Evolutionary conservation across 2,888 invertebrate species (phyloP).

Genomic region (Eueremaeus valkanovi): DNA sequence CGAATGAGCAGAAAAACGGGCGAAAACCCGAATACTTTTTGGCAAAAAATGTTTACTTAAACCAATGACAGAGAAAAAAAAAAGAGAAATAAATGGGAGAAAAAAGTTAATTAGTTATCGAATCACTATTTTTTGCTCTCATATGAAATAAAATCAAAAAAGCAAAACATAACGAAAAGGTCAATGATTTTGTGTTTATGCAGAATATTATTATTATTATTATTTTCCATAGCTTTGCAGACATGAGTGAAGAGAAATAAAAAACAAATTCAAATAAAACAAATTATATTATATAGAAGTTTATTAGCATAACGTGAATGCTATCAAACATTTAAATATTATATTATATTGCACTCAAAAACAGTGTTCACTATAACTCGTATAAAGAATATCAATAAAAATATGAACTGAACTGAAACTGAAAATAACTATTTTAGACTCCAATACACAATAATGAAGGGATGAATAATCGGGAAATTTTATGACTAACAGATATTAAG

Average conservation of each 20-base stretch:
- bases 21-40: background rate
- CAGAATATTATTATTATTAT: background rate
- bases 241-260: background rate
- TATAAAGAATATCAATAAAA: no score
- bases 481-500: background rate
- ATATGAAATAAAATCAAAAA: background rate
- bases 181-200: constrained; percentile 8
- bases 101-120: constrained; percentile 26
- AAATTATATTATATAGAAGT: no score
- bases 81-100: no score
- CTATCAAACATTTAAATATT: no score
- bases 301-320: no score
- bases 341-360: no score
- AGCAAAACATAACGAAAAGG: constrained; percentile 5
- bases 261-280: background rate
- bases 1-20: no score
- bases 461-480: constrained; percentile 25
- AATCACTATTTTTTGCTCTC: background rate
- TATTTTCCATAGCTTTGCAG: background rate
- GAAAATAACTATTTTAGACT: no score
- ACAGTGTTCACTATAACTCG: no score
- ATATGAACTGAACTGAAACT: no score
- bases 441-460: background rate
- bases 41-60: background rate
- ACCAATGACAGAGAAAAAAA: background rate